Percentiles rank a stretch among this genome's conserved stretches.
Conservation (phyloP, 2,797 vertebrate genomes). For the Leptodactylus fallax region DNA sequence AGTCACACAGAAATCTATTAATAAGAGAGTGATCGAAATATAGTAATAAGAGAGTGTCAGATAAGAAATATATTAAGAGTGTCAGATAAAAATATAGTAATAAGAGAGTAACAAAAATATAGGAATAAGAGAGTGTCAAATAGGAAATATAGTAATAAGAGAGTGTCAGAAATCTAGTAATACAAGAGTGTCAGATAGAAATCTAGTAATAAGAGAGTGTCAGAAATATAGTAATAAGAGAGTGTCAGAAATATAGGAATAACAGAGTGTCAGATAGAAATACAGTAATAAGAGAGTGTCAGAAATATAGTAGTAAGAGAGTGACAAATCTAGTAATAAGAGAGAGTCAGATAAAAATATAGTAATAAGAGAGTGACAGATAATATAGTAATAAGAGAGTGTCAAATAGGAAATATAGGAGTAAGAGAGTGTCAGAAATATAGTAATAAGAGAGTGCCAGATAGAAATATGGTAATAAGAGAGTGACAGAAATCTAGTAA, state of each 20-base stretch:
- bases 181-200: background rate
- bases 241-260: background rate
- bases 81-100: background rate
- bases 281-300: background rate
- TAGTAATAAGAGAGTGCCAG: background rate
- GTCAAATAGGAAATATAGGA: too few relatives aligned
- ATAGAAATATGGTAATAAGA: background rate
- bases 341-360: too few relatives aligned
- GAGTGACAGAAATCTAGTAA: background rate
- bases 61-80: too few relatives aligned
- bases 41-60: background rate
- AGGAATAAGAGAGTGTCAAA: background rate
- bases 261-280: background rate
- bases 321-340: background rate
- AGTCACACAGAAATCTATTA: too few relatives aligned
- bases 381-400: background rate
- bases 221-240: too few relatives aligned
- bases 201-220: background rate
- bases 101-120: background rate
- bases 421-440: background rate
- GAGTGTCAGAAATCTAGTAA: background rate
- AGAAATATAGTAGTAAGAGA: background rate
- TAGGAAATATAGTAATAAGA: too few relatives aligned
- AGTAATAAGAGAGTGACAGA: too few relatives aligned
- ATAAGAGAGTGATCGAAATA: too few relatives aligned